phyloP scores from a whole-genome alignment of 2,888 invertebrate species.

The Hoplodrina blanda region DNA sequence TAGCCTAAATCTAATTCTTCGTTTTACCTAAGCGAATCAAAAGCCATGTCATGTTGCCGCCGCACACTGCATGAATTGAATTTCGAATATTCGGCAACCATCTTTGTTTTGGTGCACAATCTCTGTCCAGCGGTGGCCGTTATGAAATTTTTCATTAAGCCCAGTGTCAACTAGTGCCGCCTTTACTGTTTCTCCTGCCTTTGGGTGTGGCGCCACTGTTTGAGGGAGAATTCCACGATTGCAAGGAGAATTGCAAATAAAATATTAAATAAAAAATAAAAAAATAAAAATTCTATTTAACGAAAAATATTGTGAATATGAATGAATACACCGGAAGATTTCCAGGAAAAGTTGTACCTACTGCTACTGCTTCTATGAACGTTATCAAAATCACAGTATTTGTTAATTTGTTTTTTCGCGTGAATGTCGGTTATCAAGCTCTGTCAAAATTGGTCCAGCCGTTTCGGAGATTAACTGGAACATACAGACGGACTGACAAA shows the following conservation, averaged over 20 bases:
- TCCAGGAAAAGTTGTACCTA: not conserved
- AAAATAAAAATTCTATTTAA: not conserved
- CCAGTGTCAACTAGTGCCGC: constrained; percentile 75
- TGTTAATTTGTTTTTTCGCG: too few species aligned
- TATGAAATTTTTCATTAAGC: constrained; percentile 84
- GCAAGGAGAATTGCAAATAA: not conserved
- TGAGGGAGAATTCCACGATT: constrained; percentile 15
- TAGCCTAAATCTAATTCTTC: too few species aligned
- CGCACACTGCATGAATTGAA: constrained; percentile 55
- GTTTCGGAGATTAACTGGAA: too few species aligned
- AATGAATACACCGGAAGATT: not conserved
- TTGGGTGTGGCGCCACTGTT: constrained; percentile 50
- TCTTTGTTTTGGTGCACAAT: constrained; percentile 65
- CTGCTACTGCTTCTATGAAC: not conserved
- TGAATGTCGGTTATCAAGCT: too few species aligned
- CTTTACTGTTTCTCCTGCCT: constrained; percentile 69
- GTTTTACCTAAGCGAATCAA: constrained; percentile 9
- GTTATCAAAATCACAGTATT: not conserved
- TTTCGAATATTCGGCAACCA: constrained; percentile 63
- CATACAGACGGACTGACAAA: too few species aligned
- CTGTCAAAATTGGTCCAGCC: too few species aligned
- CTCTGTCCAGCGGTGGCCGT: constrained; percentile 67
- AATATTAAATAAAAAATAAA: too few species aligned
- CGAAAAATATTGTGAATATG: constrained; percentile 2
- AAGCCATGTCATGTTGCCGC: constrained; percentile 7